Percentiles rank a stretch among this genome's conserved stretches.
Evolutionary conservation across 2,797 vertebrate species (phyloP).

Genomic region (Salmo trutta): DNA sequence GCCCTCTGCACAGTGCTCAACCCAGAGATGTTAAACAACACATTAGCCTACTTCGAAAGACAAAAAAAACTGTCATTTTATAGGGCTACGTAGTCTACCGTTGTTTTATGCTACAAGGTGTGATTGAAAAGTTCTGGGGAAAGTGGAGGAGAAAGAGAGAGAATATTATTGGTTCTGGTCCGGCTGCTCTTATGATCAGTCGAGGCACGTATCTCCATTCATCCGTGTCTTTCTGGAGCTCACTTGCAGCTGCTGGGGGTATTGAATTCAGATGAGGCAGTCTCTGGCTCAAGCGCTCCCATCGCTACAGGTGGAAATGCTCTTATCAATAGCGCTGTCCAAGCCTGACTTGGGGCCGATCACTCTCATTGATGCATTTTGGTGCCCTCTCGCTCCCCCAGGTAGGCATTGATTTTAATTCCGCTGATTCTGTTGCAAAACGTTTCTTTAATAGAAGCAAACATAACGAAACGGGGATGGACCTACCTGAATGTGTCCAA

Average conservation of each 20-base stretch:
- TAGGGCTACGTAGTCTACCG: conserved; percentile 43
- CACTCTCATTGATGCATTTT: conserved; percentile 76
- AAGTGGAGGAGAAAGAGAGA: conserved; percentile 24
- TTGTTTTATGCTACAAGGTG: conserved; percentile 33
- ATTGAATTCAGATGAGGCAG: conserved; percentile 75
- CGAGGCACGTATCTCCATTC: conserved; percentile 77
- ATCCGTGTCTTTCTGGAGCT: conserved; percentile 73
- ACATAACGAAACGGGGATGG: too few relatives aligned
- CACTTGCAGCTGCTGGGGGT: conserved; percentile 67
- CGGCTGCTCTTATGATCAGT: conserved; percentile 72
- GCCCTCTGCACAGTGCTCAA: too few relatives aligned
- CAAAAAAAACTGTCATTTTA: background rate
- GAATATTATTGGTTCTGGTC: conserved; percentile 32
- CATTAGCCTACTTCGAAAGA: background rate
- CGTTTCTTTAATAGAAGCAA: too few relatives aligned
- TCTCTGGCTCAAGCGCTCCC: conserved; percentile 34
- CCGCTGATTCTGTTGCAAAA: too few relatives aligned
- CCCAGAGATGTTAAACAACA: background rate
- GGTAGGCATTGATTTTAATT: conserved; percentile 69
- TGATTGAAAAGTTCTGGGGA: conserved; percentile 45
- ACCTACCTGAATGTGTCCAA: too few relatives aligned
- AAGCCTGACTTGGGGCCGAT: conserved; percentile 66
- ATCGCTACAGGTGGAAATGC: conserved; percentile 74
- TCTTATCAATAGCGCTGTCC: conserved; percentile 74
- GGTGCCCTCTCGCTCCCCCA: conserved; percentile 63